phyloP scores from a whole-genome alignment of 2,797 vertebrate species.

The Falco biarmicus region DNA sequence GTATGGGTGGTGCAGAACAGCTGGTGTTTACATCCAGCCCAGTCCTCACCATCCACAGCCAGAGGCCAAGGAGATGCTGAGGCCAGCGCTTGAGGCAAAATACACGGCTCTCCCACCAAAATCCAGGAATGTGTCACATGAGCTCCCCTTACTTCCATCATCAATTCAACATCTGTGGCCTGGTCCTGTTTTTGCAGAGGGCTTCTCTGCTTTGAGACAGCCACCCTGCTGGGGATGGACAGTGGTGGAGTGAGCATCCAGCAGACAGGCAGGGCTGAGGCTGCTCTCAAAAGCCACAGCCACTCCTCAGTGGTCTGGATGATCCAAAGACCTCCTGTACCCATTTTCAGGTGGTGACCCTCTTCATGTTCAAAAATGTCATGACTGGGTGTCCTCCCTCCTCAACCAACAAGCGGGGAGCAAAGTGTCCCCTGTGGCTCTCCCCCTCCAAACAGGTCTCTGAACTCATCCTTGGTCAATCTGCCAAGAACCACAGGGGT shows the following conservation, averaged over 20 bases:
- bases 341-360: background rate
- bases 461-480: background rate
- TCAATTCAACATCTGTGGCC: background rate
- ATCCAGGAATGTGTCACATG: background rate
- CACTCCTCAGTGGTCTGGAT: background rate
- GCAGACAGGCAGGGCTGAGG: background rate
- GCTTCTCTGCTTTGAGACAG: background rate
- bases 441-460: background rate
- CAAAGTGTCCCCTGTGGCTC: background rate
- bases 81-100: background rate
- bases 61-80: background rate
- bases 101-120: background rate
- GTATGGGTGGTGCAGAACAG: background rate
- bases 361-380: background rate
- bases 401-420: background rate
- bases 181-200: background rate
- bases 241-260: background rate
- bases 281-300: background rate
- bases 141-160: background rate
- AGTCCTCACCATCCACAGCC: background rate
- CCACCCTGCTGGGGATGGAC: too few species aligned
- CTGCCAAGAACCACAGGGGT: rapidly evolving
- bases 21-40: background rate
- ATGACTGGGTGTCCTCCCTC: background rate
- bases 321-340: background rate